These are phyloP conservation scores for Falco berigora DNA, from an alignment of 2,797 vertebrate species.

Conservation along the genomic window DNA sequence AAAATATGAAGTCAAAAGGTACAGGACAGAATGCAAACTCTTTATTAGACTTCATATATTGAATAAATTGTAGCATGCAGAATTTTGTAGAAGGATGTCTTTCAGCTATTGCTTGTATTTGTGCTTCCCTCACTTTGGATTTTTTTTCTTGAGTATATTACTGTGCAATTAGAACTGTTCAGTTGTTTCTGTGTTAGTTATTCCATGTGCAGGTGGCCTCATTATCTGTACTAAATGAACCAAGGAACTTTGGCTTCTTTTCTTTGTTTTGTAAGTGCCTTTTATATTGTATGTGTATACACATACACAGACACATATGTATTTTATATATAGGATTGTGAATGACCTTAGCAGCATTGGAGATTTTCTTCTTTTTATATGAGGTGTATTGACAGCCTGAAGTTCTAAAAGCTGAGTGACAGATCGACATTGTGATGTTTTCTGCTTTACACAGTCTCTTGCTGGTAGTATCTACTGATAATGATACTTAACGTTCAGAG, in stretches of 20 bases:
- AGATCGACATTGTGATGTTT: neutral
- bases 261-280: neutral
- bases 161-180: neutral
- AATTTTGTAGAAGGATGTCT: neutral
- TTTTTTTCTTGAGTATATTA: neutral
- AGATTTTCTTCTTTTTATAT: neutral
- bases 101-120: neutral
- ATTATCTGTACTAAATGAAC: neutral
- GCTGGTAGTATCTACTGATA: neutral
- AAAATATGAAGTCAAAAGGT: neutral
- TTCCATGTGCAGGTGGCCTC: neutral
- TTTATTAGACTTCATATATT: neutral
- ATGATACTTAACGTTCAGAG: neutral
- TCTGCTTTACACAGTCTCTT: neutral
- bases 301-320: accelerated
- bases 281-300: neutral
- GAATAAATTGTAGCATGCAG: neutral
- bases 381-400: neutral
- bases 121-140: neutral
- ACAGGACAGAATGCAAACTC: neutral
- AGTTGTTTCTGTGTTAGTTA: neutral
- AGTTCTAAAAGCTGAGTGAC: neutral
- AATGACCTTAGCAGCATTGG: neutral
- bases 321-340: neutral
- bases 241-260: neutral